Percentiles rank a stretch among this genome's conserved stretches.
Evolutionary conservation across 2,797 vertebrate species (phyloP).

Genomic region (Babyrousa celebensis): DNA sequence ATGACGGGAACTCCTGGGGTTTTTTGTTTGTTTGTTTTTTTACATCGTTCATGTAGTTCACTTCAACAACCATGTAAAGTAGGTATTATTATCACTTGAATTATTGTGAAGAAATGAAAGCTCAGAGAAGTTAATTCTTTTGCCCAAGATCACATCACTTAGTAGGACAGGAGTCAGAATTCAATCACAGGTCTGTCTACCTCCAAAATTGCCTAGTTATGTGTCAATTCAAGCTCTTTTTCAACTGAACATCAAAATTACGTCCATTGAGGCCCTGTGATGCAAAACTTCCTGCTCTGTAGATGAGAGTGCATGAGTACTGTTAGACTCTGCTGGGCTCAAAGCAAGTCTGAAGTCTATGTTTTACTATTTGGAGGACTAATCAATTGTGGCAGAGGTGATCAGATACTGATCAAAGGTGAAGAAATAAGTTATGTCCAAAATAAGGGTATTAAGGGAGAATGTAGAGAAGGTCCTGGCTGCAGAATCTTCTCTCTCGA

Average conservation of each 20-base stretch:
- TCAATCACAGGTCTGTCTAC: background rate
- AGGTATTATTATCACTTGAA: background rate
- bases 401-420: background rate
- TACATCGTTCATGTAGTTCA: background rate
- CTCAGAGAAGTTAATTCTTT: background rate
- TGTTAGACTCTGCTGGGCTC: background rate
- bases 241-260: background rate
- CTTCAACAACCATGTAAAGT: background rate
- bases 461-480: background rate
- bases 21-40: background rate
- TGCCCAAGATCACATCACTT: background rate
- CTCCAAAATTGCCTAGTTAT: background rate
- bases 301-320: no score
- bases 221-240: background rate
- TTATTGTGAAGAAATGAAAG: conserved; percentile 10
- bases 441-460: background rate
- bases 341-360: background rate
- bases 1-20: no score
- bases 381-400: background rate
- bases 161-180: background rate
- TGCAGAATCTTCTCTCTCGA: background rate
- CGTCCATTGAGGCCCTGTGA: no score
- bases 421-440: background rate
- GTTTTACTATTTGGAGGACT: background rate
- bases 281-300: background rate